A percentile compares a stretch with the other conserved stretches of the same genome.
phyloP scores from a whole-genome alignment of 2,888 invertebrate genomes.

The Aporophyla nigra region DNA sequence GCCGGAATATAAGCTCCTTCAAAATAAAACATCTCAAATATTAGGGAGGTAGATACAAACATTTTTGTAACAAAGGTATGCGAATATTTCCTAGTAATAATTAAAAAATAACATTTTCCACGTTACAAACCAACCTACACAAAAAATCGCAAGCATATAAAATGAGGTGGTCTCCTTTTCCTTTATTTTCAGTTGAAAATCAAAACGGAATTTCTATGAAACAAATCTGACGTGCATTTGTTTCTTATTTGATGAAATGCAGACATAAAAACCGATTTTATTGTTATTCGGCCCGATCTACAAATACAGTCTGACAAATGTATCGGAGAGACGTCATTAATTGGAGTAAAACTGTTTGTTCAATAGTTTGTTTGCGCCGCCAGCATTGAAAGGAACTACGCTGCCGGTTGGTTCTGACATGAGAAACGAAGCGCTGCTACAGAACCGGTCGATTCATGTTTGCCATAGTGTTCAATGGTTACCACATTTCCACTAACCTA shows the following conservation, averaged over 20 bases:
- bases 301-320: slow-evolving; percentile 55
- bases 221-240: slow-evolving; percentile 27
- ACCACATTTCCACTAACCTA: slow-evolving; percentile 57
- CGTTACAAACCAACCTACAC: not conserved
- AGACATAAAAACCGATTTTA: slow-evolving; percentile 50
- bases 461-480: slow-evolving; percentile 42
- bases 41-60: not conserved
- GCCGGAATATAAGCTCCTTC: not conserved
- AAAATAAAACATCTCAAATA: not conserved
- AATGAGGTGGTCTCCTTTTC: no score
- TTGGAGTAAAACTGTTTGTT: slow-evolving; percentile 68
- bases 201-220: slow-evolving; percentile 22
- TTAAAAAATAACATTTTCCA: not conserved
- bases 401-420: slow-evolving; percentile 58
- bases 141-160: not conserved
- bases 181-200: slow-evolving; percentile 9
- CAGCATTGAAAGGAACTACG: slow-evolving; percentile 53
- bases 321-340: slow-evolving; percentile 57
- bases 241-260: slow-evolving; percentile 43
- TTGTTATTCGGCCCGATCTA: slow-evolving; percentile 24
- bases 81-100: not conserved
- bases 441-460: slow-evolving; percentile 52
- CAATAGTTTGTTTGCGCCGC: slow-evolving; percentile 61
- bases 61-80: not conserved
- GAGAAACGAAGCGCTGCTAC: slow-evolving; percentile 58